Evolutionary conservation across 2,113 vertebrate genomes (phyloP).

Genomic region (Murina feae): DNA sequence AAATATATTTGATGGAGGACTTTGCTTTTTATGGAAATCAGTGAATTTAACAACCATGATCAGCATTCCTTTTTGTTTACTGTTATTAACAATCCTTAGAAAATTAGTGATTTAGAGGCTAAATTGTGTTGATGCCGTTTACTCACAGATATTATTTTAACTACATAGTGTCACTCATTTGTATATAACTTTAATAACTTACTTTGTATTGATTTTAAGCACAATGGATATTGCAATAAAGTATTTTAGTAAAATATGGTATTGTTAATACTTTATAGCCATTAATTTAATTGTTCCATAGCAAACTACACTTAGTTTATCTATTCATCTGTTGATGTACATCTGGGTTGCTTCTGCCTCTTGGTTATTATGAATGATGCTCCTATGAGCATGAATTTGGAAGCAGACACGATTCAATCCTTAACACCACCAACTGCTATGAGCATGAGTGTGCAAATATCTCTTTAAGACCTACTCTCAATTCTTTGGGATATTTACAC

Average conservation of each 20-base stretch:
- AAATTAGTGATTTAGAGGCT: conserved; percentile 56
- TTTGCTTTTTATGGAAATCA: conserved; percentile 36
- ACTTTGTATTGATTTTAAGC: conserved; percentile 82
- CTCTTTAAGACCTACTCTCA: background rate
- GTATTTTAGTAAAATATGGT: conserved; percentile 79
- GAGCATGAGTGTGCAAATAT: background rate
- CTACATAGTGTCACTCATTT: conserved; percentile 68
- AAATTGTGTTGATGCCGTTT: conserved; percentile 64
- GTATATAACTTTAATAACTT: conserved; percentile 81
- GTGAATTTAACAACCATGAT: conserved; percentile 48
- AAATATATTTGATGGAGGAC: background rate
- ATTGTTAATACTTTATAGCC: conserved; percentile 26
- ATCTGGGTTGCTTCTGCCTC: background rate
- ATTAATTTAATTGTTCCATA: conserved; percentile 25
- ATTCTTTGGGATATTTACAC: background rate
- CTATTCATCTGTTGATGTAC: background rate
- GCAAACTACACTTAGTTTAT: background rate
- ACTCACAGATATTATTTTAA: conserved; percentile 49
- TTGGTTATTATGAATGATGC: background rate
- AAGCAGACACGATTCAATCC: too few species aligned
- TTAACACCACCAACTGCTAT: too few species aligned
- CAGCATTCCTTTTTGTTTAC: background rate
- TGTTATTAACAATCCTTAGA: conserved; percentile 52
- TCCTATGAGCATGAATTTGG: background rate
- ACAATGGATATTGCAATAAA: conserved; percentile 82